phyloP scores from a whole-genome alignment of 2,888 invertebrate species.

The Parelbella ahira region DNA sequence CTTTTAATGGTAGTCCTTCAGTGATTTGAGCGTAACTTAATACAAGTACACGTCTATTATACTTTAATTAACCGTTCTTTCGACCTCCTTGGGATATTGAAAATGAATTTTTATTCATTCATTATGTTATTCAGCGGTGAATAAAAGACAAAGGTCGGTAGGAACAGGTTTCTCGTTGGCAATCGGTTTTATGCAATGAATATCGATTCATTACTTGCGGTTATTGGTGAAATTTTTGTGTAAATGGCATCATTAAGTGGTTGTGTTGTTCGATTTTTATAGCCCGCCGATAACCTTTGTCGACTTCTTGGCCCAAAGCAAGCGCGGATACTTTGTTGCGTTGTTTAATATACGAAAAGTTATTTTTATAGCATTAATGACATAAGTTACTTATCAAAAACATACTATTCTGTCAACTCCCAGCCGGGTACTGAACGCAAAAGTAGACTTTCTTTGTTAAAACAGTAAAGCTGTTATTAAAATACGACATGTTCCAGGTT shows the following conservation, averaged over 20 bases:
- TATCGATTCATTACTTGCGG: conserved; percentile 50
- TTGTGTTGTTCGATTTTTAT: conserved; percentile 30
- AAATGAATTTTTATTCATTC: conserved; percentile 33
- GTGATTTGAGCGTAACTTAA: not conserved
- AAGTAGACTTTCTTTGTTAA: too few relatives aligned
- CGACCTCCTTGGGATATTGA: conserved; percentile 32
- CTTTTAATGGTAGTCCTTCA: not conserved
- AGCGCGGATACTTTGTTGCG: conserved; percentile 3
- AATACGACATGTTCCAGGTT: too few relatives aligned
- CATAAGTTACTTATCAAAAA: too few relatives aligned
- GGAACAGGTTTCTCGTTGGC: conserved; percentile 52
- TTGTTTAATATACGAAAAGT: too few relatives aligned
- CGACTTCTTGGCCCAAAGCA: conserved; percentile 7
- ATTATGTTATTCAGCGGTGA: conserved; percentile 33
- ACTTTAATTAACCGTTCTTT: conserved; percentile 27
- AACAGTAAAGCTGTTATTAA: too few relatives aligned
- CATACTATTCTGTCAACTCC: too few relatives aligned
- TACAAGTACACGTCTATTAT: conserved; percentile 9
- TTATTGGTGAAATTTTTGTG: conserved; percentile 47
- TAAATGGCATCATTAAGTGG: conserved; percentile 44
- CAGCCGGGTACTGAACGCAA: too few relatives aligned
- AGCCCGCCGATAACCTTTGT: conserved; percentile 21
- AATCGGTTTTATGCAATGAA: conserved; percentile 63
- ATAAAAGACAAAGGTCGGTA: conserved; percentile 58
- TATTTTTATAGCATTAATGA: too few relatives aligned